A percentile compares a stretch with the other conserved stretches of the same genome.
phyloP scores from a whole-genome alignment of 2,888 invertebrate genomes.

The Poecilobothrus nobilitatus region DNA sequence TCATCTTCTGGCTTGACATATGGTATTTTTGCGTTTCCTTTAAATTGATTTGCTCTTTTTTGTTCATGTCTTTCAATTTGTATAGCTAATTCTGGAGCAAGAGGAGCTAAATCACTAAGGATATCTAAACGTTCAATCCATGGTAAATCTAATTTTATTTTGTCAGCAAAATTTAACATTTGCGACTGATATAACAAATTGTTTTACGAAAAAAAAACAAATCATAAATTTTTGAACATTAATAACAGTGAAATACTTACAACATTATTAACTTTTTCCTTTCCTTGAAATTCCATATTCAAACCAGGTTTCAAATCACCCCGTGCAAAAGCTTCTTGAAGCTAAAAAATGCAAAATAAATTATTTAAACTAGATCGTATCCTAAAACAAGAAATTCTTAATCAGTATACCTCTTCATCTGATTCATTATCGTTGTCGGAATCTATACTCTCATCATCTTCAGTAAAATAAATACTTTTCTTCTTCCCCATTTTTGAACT shows the following conservation, averaged over 20 bases:
- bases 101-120: constrained; percentile 63
- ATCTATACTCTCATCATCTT: constrained; percentile 27
- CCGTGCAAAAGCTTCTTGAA: constrained; percentile 81
- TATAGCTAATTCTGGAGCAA: constrained; percentile 75
- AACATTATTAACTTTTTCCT: constrained; percentile 61
- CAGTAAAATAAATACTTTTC: not conserved
- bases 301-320: constrained; percentile 81
- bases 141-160: constrained; percentile 61
- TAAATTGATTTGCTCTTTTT: constrained; percentile 54
- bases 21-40: constrained; percentile 62
- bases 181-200: constrained; percentile 27
- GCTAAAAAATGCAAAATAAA: constrained; percentile 47
- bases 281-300: constrained; percentile 57
- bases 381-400: constrained; percentile 9
- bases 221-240: not conserved
- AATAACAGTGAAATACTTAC: constrained; percentile 46
- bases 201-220: not conserved
- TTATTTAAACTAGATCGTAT: not conserved
- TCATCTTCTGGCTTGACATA: constrained; percentile 59
- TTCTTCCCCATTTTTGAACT: not conserved
- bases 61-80: constrained; percentile 69
- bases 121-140: constrained; percentile 85
- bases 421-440: constrained; percentile 37
- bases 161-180: constrained; percentile 60
- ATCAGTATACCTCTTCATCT: constrained; percentile 36